Base-by-base conservation (phyloP, 2,888 invertebrate genomes). In the Oscheius sp. region DNA sequence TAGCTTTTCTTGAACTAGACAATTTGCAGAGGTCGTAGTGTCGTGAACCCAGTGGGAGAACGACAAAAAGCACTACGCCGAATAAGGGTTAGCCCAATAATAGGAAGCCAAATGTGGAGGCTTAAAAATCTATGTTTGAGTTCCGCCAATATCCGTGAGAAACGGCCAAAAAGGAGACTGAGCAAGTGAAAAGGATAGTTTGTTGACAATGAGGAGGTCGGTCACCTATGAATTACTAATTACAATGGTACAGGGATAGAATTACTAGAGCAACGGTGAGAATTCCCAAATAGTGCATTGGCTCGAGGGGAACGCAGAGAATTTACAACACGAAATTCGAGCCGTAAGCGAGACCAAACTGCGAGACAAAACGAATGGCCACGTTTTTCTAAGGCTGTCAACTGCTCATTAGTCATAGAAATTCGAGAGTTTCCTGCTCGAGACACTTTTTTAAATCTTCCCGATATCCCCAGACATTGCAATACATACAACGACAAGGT, bases 311-410 rank as follows among this genome's bases (percentile, higher is more conserved):
- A 65, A 65, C 68, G 55, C 37, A 68, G 68, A 53, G 68, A 55
- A 68, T 68, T 68, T 68, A 68, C 68, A 68, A 68, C 68, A 68
- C 68, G 68, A 55, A 68, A 68, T 68, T 68, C 42, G 68, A 68
- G 68, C 53, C 55, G 55, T n/a, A 68, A 68, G 68, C 68, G 68
- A 33, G 55, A 68, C 68, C 55, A 65, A 65, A 65, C 65, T 48
- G 65, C 65, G 48, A 55, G 32, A 68, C 53, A 68, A 68, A 55
- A 63, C 63, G 63, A 63, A 63, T 42, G 47, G 63, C 63, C 63
- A 63, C 47, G 63, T 63, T 63, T 63, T 63, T 63, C 63, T 63
- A 48, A 48, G 32, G 47, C 63, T 63, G 63, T 63, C 63, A 63
- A 63, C 63, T 63, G 63, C 63, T 63, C 63, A 63, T 63, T 63